These are phyloP conservation scores for Chamaetylas fuelleborni DNA, from an alignment of 2,113 vertebrate species.

Conservation along the genomic window DNA sequence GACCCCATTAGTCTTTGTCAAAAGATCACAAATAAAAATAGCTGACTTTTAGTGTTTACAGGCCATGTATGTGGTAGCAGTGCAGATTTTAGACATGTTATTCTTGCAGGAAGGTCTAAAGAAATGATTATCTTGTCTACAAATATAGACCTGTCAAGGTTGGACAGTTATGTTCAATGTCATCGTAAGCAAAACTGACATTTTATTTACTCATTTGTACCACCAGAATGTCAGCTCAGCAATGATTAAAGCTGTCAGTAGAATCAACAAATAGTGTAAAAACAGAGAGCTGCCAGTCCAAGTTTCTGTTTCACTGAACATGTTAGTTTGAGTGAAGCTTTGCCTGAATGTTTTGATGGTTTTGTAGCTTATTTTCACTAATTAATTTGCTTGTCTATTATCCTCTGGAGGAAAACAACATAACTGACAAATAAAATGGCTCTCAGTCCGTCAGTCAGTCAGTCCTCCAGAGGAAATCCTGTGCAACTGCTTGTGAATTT, in stretches of 20 bases:
- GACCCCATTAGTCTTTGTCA: background rate
- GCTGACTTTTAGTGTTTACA: background rate
- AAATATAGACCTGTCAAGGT: constrained; percentile 47
- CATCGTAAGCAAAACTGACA: constrained; percentile 38
- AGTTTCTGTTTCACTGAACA: constrained; percentile 48
- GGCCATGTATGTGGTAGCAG: background rate
- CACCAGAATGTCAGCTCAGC: constrained; percentile 46
- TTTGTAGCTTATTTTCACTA: constrained; percentile 56
- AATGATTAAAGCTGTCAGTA: constrained; percentile 60
- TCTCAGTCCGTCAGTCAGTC: background rate
- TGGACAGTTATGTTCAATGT: constrained; percentile 49
- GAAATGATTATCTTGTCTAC: constrained; percentile 32
- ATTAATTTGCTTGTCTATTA: constrained; percentile 52
- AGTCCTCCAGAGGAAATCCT: constrained; percentile 18
- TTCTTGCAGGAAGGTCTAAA: constrained; percentile 34
- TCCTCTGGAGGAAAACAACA: constrained; percentile 36
- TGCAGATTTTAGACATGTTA: constrained; percentile 17
- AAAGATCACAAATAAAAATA: background rate
- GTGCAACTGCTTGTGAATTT: background rate
- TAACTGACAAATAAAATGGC: constrained; percentile 58
- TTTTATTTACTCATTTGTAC: constrained; percentile 67
- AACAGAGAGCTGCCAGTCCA: constrained; percentile 33
- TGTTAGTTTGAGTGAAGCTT: constrained; percentile 49
- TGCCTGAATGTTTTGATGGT: constrained; percentile 50
- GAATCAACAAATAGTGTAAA: constrained; percentile 47